Evolutionary conservation across 2,113 vertebrate genomes (phyloP), one percentile per base, ranked within the genome.

Genomic region (Caranx ignobilis): DNA sequence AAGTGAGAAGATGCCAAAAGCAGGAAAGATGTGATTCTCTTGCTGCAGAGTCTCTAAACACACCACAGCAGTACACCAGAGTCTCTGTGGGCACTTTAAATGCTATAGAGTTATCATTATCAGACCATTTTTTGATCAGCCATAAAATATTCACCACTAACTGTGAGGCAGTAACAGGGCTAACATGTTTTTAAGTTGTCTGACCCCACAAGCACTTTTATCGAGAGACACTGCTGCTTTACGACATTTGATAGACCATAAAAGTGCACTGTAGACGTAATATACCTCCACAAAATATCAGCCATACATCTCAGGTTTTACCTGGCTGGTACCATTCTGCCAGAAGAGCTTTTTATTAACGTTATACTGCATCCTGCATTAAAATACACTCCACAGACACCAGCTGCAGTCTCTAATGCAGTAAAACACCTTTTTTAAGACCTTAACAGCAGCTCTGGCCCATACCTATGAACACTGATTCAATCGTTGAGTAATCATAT

Each of bases 301-400:
- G 35, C 50, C 54, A 39, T 26, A 34, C 43, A 54, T 61, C 47
- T 35, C 34, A 19, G 55, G n/a, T 32, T 75, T 55, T 37, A 37
- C 55, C 11, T 64, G 9, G 57, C 41, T 70, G 48, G 47, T 18
- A 47, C 5, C 18, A 31, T 59, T 19, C 54, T 66, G 47, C 70
- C 48, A 75, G 13, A 50, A 48, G 32, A 81, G 61, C 34, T 72
- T 82, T 82, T 87, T 87, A 70, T 72, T 52, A 71, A 63, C 37
- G 63, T 43, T 55, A 50, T 67, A 31, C 16, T 52, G 39, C 37
- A n/a, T 79, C 45, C 16, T 56, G 48, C 57, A 26, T 48, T 48
- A 47, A 79, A 71, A 66, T 32, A 47, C 68, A 61, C 59, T 45
- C 59, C 21, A 41, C 57, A 82, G 26, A 47, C 61, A 63, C 11